Evolutionary conservation across 2,888 invertebrate species (phyloP), one percentile per base, ranked within the genome.

Genomic region (Spodoptera littoralis): DNA sequence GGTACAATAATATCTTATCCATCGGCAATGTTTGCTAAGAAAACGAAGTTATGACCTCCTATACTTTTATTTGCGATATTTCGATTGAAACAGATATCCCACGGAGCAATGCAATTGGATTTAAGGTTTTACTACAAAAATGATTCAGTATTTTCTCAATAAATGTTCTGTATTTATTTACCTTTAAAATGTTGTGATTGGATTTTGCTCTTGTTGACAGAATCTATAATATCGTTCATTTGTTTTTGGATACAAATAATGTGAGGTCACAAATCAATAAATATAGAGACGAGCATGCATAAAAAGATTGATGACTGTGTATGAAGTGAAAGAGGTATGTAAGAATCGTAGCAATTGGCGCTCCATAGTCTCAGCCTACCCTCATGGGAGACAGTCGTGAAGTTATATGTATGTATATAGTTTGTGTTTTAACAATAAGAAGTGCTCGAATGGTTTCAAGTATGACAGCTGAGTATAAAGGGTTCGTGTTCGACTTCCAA

Each of bases 21-120:
- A 1, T 13, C 1, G 47, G 9, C 52, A 49, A 69, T 70, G 47
- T 69, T 55, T 67, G 44, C 45, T 24, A 41, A 54, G 53, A 54
- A 45, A 71, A 71, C 18, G 30, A 9, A 43, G 56, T 57, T 70
- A 60, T 47, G 36, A 52, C 42, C 30, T 36, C 36, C 6, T 12
- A 45, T 54, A 53, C 49, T 8, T 60, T 50, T 60, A 54, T 60
- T 65, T 53, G 22, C 11, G 18, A 54, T 71, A 66, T 71, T 60
- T 66, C 42, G 47, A 57, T 60, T 54, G 61, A 58, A 53, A 65
- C 27, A 57, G 27, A 66, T 66, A 41, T 53, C 50, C 45, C 27
- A 24, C 12, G 11, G 47, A 61, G 53, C 45, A 46, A 61, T 50
- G n/a, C 54, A 24, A 70, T 66, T 72, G 54, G 27, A 51, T 66